Base-by-base conservation (phyloP, 92 coral and sea anemone genomes). In the Epizoanthus fatuus region DNA sequence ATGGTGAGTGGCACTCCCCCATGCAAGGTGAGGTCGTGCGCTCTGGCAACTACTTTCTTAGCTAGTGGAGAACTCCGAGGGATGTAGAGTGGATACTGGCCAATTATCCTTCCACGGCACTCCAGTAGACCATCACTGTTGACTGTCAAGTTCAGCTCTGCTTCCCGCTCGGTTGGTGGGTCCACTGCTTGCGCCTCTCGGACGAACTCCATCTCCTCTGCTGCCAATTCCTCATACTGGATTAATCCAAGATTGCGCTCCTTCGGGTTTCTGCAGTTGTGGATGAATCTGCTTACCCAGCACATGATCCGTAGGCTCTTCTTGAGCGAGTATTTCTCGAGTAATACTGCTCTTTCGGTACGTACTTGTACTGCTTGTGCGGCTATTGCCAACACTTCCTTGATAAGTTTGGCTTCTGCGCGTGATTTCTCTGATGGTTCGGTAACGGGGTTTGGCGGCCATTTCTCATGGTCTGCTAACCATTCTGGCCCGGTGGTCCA, bases 241-340 rank as follows among this genome's bases (percentile, higher is more conserved):
- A n/a, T n/a, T n/a, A n/a, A n/a, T n/a, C n/a, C n/a, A n/a, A n/a
- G n/a, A n/a, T n/a, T n/a, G n/a, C n/a, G n/a, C n/a, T n/a, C n/a
- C n/a, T n/a, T n/a, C n/a, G n/a, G n/a, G n/a, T n/a, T n/a, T n/a
- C n/a, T n/a, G n/a, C n/a, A n/a, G n/a, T n/a, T n/a, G n/a, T n/a
- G n/a, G 25, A 22, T 22, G 25, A 69, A 69, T 69, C 74, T 69
- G 42, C n/a, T 52, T 17, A 69, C 74, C 74, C 74, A 69, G 13
- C 74, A 69, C 74, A 69, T 69, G 74, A 35, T 19, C 4, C 74
- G 29, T 4, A 35, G 57, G 13, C 42, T 22, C 42, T 69, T 69
- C 15, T 69, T 69, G 7, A 8, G 15, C 75, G 75, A 69, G 15
- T 69, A 13, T 13, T 69, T 69, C 15, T 4, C 13, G 8, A 69